Base-by-base conservation (phyloP, 1,140 invertebrate species). In the Pseudachorutes palmiensis region DNA sequence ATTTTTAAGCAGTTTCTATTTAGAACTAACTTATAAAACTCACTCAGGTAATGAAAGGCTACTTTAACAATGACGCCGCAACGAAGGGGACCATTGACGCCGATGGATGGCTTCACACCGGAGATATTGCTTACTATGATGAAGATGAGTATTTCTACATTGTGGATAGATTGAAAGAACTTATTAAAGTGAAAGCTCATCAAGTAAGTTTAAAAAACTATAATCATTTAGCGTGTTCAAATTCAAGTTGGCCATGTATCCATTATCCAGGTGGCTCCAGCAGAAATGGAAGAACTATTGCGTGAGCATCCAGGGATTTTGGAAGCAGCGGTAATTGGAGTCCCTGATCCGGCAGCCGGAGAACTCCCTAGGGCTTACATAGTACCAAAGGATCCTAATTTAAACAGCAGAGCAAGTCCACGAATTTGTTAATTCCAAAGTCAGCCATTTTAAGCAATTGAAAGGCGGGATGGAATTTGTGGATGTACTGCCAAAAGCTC, bases 111-210 rank as follows among this genome's bases (percentile, higher is more conserved):
- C 77, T 87, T 19, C 80, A 83, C 61, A 86, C 86, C 32, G 87
- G 86, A 29, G 87, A 88, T 76, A 77, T 87, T 69, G 86, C 83
- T 36, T 81, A 81, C 64, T 78, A 81, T 55, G 82, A 86, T 67
- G 76, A 81, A 41, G 75, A 83, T 41, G 82, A 22, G n/a, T 83
- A 80, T 68, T 84, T 92, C 68, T 91, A 83, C 62, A 84, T 94
- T 63, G 88, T 89, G 1, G 92, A 94, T 71, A 80, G 92, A 65
- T 74, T 93, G 51, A 95, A 95, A 75, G 91, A 94, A 76, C 81
- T 95, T 16, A 94, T 95, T 66, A 95, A 95, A 81, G 89, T 90
- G 55, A 92, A 91, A 80, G 90, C 16, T 19, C 16, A 2, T 26
- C 31, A 32, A n/a, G 30, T 36, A 45, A 31, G 31, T 14, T 24